Evolutionary conservation across 2,113 vertebrate genomes (phyloP).

Genomic region (Microcebus ravelobensis): DNA sequence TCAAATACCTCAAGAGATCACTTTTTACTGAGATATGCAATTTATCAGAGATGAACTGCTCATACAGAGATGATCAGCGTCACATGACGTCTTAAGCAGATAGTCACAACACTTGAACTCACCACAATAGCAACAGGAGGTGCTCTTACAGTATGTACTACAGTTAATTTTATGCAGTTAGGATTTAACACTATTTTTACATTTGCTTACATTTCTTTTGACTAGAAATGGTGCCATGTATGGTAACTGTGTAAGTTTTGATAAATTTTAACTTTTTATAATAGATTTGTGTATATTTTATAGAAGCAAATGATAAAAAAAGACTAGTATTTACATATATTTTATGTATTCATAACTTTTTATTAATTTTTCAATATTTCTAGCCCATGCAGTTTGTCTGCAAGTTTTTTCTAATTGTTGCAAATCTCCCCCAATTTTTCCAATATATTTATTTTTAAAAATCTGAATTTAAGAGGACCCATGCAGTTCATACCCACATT

Average conservation of each 20-base stretch:
- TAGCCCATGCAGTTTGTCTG: background rate
- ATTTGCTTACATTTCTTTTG: background rate
- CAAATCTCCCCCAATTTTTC: background rate
- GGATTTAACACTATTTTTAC: background rate
- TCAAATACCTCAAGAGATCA: background rate
- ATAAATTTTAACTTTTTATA: background rate
- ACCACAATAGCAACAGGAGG: too few relatives aligned
- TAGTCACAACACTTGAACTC: background rate
- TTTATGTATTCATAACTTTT: background rate
- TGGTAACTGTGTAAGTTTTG: background rate
- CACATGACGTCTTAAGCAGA: background rate
- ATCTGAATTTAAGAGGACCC: too few relatives aligned
- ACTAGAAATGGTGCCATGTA: background rate
- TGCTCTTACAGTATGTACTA: background rate
- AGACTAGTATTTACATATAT: background rate
- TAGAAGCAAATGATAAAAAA: background rate
- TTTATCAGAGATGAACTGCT: background rate
- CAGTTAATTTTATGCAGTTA: background rate
- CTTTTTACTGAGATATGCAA: background rate
- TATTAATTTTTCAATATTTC: background rate
- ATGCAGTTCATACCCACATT: too few relatives aligned
- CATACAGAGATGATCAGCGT: background rate
- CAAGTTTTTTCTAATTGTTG: background rate
- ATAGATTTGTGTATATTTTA: background rate
- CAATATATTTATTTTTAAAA: background rate